Conservation (phyloP, 2,888 invertebrate genomes). For the Lithophane leautieri region DNA sequence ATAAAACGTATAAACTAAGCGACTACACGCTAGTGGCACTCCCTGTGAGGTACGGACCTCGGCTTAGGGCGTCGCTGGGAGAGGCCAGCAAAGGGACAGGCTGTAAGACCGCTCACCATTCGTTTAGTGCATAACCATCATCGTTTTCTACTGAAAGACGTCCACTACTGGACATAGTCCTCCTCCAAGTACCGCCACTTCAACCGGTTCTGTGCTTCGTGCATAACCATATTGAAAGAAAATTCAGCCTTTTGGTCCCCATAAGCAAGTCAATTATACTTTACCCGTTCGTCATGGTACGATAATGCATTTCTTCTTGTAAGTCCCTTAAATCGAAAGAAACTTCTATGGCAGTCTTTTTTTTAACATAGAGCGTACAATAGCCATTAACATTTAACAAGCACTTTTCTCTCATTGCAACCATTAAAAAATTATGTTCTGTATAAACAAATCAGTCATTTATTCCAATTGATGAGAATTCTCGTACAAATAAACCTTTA, state of each 20-base stretch:
- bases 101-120: no score
- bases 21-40: no score
- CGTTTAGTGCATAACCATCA: no score
- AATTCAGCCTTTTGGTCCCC: background rate
- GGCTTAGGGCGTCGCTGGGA: no score
- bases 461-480: constrained; percentile 50
- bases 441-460: constrained; percentile 50
- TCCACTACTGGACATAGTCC: no score
- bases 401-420: constrained; percentile 47
- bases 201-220: no score
- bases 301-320: background rate
- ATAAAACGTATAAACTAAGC: no score
- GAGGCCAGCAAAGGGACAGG: no score
- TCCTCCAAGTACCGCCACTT: no score
- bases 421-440: constrained; percentile 58
- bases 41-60: no score
- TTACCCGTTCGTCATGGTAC: background rate
- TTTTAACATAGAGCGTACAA: constrained; percentile 10
- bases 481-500: constrained; percentile 48
- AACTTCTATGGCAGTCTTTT: constrained; percentile 8
- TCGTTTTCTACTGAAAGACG: no score
- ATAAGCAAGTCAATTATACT: background rate
- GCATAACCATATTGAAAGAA: background rate
- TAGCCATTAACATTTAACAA: constrained; percentile 42
- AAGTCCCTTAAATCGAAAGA: background rate